A percentile compares a stretch with the other conserved stretches of the same genome.
These are phyloP conservation scores for Odocoileus virginianus DNA, from an alignment of 2,113 vertebrate genomes.

Conservation along the genomic window DNA sequence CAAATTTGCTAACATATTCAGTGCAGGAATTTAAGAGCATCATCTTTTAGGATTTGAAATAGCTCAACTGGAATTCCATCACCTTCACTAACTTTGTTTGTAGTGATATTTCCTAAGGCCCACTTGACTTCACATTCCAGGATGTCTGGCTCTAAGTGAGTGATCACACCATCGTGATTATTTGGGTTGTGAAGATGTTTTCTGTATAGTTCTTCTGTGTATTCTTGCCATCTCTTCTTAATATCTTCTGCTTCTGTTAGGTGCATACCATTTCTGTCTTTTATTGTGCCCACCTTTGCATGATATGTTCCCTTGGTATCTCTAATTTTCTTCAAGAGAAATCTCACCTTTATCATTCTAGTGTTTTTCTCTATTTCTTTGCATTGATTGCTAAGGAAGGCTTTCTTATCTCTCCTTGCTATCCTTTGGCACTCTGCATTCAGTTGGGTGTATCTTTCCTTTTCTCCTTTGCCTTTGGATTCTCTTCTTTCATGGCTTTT, in stretches of 20 bases:
- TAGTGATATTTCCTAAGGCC: background rate
- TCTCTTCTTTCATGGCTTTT: background rate
- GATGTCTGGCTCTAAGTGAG: background rate
- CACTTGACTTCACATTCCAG: background rate
- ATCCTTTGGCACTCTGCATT: background rate
- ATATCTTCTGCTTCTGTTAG: background rate
- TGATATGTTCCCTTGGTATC: background rate
- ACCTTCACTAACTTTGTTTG: background rate
- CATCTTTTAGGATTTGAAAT: background rate
- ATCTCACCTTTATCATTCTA: background rate
- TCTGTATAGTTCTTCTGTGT: background rate
- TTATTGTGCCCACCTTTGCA: background rate
- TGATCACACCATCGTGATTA: background rate
- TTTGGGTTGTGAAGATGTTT: background rate
- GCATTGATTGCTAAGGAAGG: background rate
- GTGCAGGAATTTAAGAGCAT: background rate
- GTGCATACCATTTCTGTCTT: background rate
- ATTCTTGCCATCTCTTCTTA: background rate
- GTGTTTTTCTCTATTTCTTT: background rate
- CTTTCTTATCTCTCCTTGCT: background rate
- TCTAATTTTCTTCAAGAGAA: background rate
- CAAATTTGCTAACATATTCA: background rate
- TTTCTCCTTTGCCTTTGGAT: background rate
- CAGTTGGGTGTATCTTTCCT: background rate
- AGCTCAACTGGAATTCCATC: background rate